Base-by-base conservation (phyloP, 1,140 invertebrate species). In the Dreissena polymorpha region DNA sequence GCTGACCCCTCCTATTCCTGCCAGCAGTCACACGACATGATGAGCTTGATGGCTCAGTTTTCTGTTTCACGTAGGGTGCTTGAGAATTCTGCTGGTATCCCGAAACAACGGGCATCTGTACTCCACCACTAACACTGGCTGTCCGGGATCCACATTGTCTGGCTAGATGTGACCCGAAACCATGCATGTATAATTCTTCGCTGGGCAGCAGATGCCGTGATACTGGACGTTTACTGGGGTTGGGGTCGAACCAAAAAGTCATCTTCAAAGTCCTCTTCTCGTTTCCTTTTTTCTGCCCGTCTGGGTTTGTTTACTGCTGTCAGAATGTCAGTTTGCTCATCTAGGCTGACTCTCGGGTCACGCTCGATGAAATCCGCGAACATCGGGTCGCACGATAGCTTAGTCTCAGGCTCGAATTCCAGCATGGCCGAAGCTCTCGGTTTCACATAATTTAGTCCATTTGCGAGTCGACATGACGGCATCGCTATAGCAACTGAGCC, bases 321-420 rank as follows among this genome's bases (percentile, higher is more conserved):
- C 57, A n/a, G 6, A 39, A 39, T 39, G 39, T 39, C 39, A n/a
- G n/a, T n/a, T 8, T 39, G 39, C 39, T 39, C 39, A 8, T 39
- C 39, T 8, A 2, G 39, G 39, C 39, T 39, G 39, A 39, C 39
- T 60, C 57, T 60, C 57, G 16, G 16, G 16, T 60, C 57, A 23
- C 16, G 57, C 21, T 18, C 16, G 57, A 18, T 23, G 57, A n/a
- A 60, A 23, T 60, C 16, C 2, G 57, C 53, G 10, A 65, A 65
- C 25, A 78, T 68, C 75, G 27, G 67, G 10, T 27, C 50, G 10
- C 10, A 14, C n/a, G 50, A 10, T 16, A 64, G 67, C 49, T 82
- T 82, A 0, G 53, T 18, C 16, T 67, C 64, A 16, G 79, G 79
- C 39, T 82, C 70, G 68, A 65, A 82, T 23, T 82, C 79, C 49